Percentiles rank a stretch among this genome's conserved stretches.
Evolutionary conservation across 2,888 invertebrate species (phyloP).

Genomic region (Leptogaster cylindrica): DNA sequence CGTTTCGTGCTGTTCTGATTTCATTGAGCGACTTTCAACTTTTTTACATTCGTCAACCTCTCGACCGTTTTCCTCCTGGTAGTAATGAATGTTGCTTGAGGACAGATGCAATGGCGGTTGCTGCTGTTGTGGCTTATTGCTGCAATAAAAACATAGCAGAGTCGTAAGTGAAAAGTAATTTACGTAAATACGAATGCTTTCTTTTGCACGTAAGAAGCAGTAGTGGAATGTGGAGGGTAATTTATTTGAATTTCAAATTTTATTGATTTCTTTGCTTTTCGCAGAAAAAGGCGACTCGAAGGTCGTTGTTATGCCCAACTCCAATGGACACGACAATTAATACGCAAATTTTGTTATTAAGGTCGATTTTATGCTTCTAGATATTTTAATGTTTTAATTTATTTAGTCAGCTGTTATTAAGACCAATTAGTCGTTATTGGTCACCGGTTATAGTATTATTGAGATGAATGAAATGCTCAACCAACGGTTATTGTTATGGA

Average conservation of each 20-base stretch:
- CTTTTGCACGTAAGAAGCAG: background rate
- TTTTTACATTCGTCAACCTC: constrained; percentile 1
- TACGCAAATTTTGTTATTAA: too few relatives aligned
- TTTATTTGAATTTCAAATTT: constrained; percentile 42
- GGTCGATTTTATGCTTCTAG: too few relatives aligned
- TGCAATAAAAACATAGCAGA: constrained; percentile 29
- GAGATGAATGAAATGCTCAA: too few relatives aligned
- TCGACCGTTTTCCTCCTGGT: background rate
- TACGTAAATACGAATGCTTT: background rate
- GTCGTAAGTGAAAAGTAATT: background rate
- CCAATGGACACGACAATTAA: too few relatives aligned
- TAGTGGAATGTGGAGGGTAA: background rate
- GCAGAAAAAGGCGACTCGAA: constrained; percentile 10
- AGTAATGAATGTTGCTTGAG: background rate
- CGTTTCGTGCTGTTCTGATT: background rate
- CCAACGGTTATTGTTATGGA: too few relatives aligned
- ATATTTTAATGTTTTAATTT: too few relatives aligned
- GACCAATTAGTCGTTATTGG: too few relatives aligned
- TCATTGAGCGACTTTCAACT: constrained; percentile 19
- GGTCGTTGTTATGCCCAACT: constrained; percentile 23
- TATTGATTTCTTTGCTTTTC: constrained; percentile 23
- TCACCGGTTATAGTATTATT: too few relatives aligned
- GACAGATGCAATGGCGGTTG: constrained; percentile 3
- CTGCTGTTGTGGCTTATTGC: constrained; percentile 43
- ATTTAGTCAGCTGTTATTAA: too few relatives aligned